phyloP scores from a whole-genome alignment of 2,113 vertebrate species.

The Hippocampus zosterae region DNA sequence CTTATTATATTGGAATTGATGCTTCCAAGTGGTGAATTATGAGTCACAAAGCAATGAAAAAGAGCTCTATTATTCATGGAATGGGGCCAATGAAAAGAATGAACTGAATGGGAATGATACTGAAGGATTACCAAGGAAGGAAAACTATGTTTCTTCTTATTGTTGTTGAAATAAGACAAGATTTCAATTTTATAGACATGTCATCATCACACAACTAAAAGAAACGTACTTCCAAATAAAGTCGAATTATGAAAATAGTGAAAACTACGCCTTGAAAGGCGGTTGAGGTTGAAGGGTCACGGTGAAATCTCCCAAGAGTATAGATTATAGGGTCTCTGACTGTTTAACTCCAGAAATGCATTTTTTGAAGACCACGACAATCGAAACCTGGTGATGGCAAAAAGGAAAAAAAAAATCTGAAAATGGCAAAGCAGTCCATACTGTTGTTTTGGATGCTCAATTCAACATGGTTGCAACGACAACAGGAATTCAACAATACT shows the following conservation, averaged over 20 bases:
- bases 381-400: background rate
- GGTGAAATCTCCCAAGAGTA: background rate
- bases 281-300: background rate
- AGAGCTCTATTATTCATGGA: constrained; percentile 4
- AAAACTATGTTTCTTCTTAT: background rate
- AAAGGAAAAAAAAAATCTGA: background rate
- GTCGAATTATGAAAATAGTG: background rate
- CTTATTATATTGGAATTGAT: constrained; percentile 9
- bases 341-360: background rate
- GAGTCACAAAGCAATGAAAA: background rate
- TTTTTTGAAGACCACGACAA: background rate
- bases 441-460: no score
- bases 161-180: background rate
- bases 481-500: no score
- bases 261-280: background rate
- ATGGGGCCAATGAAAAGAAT: background rate
- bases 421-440: background rate
- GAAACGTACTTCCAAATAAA: background rate
- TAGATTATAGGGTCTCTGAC: background rate
- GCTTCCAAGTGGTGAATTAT: background rate
- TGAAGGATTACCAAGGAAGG: background rate
- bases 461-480: no score
- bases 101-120: background rate
- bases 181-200: background rate
- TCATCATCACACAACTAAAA: background rate